Evolutionary conservation across 2,113 vertebrate genomes (phyloP), one percentile per base, ranked within the genome.

Genomic region (Aix galericulata): DNA sequence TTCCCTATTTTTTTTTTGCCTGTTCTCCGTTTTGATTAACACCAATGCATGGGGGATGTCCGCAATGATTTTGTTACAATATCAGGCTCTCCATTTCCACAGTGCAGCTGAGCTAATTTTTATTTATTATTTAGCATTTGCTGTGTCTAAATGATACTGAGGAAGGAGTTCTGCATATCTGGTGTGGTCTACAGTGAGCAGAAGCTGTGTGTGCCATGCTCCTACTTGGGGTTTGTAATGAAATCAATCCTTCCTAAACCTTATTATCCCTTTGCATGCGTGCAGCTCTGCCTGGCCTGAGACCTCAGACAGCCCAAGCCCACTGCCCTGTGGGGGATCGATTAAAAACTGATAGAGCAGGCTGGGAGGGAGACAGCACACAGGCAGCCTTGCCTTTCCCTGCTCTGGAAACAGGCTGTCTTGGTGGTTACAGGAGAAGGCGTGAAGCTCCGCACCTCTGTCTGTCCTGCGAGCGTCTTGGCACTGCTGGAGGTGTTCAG

Each of bases 381-480:
- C 23, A 13, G 17, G 48, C 29, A 82, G 86, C 50, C 40, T 3
- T 3, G 31, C 74, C 85, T 50, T 50, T 50, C 48, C 48, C 85
- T 15, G 6, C 58, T 4, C 60, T 82, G 81, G 34, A 60, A 64
- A n/a, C 32, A 72, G 20, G 2, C 52, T 34, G 44, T 11, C 76
- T 56, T 23, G 67, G 76, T 1, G 4, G 29, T 76, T 72, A 64
- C 48, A 73, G 80, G 72, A 88, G 83, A 75, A 81, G 46, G 80
- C 82, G 89, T 78, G 83, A 92, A 64, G 66, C 83, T 92, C 77
- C 74, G 40, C 89, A 58, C 77, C 46, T 84, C 86, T 25, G 67
- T 34, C 81, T 0, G 0, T 32, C 72, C 48, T 67, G 72, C 68
- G 32, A 75, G 56, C 1, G 1, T 76, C 86, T 87, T 2, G 0